Evolutionary conservation across 35 echinoderm and acorn worm genomes (phyloP).

Genomic region (Amphiura filiformis): DNA sequence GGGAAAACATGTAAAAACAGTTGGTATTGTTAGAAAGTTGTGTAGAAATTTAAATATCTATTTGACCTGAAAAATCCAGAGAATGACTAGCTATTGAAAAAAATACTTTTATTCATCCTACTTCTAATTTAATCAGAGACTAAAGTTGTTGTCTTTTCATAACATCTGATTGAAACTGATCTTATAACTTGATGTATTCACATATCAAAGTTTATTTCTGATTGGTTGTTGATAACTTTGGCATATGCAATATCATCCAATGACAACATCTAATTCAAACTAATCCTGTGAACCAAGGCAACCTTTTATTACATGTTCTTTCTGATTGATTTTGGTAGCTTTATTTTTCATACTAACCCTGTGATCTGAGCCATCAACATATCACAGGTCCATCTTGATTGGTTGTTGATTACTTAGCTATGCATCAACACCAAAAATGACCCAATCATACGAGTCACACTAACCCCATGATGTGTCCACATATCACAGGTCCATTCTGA

Average conservation of each 20-base stretch:
- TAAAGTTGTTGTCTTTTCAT: background rate
- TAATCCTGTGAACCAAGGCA: too few species aligned
- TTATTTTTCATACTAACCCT: too few species aligned
- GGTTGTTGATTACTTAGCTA: background rate
- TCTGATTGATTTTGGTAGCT: too few species aligned
- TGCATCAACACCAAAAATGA: background rate
- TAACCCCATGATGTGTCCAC: too few species aligned
- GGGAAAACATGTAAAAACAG: background rate
- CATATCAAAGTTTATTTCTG: too few species aligned
- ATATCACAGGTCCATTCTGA: too few species aligned
- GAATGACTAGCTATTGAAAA: background rate
- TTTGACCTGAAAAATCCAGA: background rate
- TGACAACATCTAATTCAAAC: too few species aligned
- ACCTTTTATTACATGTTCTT: too few species aligned
- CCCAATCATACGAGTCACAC: background rate
- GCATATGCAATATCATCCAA: too few species aligned
- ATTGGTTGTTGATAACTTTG: too few species aligned
- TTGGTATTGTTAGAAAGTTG: background rate
- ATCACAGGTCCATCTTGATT: background rate
- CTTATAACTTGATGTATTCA: too few species aligned
- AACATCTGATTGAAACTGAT: background rate
- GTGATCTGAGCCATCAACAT: too few species aligned
- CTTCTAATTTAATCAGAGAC: background rate
- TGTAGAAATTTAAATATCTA: background rate
- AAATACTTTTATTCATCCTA: background rate